Evolutionary conservation across 2,888 invertebrate species (phyloP), one percentile per base, ranked within the genome.

Genomic region (Drosophila percnosoma): DNA sequence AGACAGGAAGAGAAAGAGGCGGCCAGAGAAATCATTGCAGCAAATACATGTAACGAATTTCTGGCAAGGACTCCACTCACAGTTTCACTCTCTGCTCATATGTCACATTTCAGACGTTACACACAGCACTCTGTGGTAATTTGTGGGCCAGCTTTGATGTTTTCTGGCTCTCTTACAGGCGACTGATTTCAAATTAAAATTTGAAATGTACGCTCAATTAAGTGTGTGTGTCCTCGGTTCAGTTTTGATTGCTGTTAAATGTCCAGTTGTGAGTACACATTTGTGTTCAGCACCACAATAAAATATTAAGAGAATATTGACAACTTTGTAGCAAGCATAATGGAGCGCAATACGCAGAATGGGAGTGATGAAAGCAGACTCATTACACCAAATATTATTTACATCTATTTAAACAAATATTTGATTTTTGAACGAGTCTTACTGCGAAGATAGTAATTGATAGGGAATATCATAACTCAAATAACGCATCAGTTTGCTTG

Each of bases 101-200:
- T 81, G 73, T 79, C 86, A 88, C 73, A 73, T 79, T 69, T 58
- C 61, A 78, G 75, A 73, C 73, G 62, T 70, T 67, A 74, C 55
- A 52, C 54, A 60, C 66, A 68, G 55, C 53, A 45, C 58, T 52
- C 45, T n/a, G 29, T 69, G 58, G 72, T 79, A 77, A 83, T 84
- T 85, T 85, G 79, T 81, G 76, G 72, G 68, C 66, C 65, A 60
- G 53, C 68, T 67, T 69, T 70, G 60, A 64, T 72, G 54, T 69
- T 66, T 67, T 36, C 72, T 49, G 60, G 54, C 55, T 59, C n/a
- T 70, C 27, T 64, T 68, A 71, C 77, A 65, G 59, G 48, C 73
- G 81, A 75, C 76, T 86, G 78, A 70, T 68, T 81, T 58, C 59
- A 83, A 90, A 86, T 83, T 88, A 83, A 90, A 88, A 78, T 65